These are phyloP conservation scores for Grallaria varia DNA, from an alignment of 2,113 vertebrate genomes.

Conservation along the genomic window DNA sequence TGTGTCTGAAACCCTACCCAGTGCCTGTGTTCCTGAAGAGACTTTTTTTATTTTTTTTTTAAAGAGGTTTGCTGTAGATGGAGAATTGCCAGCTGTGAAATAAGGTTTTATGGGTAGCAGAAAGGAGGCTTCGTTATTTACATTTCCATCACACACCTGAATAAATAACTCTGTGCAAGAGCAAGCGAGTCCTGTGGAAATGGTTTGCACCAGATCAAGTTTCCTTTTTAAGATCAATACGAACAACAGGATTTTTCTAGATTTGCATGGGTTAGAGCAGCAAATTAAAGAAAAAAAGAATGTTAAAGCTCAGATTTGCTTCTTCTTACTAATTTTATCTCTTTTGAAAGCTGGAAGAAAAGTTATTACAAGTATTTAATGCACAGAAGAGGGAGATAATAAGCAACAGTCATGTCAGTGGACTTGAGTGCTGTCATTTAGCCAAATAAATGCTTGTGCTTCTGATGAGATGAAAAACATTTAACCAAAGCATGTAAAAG, in stretches of 20 bases:
- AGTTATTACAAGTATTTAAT: not conserved
- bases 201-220: not conserved
- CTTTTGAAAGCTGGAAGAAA: not conserved
- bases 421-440: not conserved
- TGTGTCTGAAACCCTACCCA: not conserved
- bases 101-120: conserved; percentile 21
- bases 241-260: not conserved
- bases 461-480: not conserved
- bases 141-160: conserved; percentile 39
- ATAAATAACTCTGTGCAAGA: conserved; percentile 29
- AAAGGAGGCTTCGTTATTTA: conserved; percentile 10
- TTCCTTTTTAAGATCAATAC: conserved; percentile 1
- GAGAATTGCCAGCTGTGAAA: not conserved
- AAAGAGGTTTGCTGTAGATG: not conserved
- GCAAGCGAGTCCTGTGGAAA: not conserved
- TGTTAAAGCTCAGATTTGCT: not conserved
- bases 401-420: not conserved
- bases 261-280: not conserved
- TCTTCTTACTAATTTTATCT: not conserved
- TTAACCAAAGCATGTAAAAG: not conserved
- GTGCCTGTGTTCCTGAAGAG: not conserved
- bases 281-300: not conserved
- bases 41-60: not conserved
- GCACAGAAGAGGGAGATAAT: not conserved
- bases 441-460: not conserved